A percentile compares a stretch with the other conserved stretches of the same genome.
Evolutionary conservation across 2,113 vertebrate species (phyloP).

Genomic region (Cheilinus undulatus): DNA sequence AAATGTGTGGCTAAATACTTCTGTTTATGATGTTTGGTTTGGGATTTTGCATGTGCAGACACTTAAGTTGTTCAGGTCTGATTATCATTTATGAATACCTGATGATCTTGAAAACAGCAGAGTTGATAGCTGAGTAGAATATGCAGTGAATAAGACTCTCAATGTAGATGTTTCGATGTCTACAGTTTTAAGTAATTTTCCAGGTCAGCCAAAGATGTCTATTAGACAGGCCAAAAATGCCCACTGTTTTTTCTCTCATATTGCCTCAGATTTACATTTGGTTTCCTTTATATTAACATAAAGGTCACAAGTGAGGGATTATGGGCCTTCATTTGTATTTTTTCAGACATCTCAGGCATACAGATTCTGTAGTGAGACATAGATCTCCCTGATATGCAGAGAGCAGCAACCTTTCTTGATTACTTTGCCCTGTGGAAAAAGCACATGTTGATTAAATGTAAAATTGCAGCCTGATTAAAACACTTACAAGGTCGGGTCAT

Average conservation of each 20-base stretch:
- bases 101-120: too few species aligned
- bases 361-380: constrained; percentile 2
- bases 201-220: too few species aligned
- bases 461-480: constrained; percentile 32
- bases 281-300: neutral
- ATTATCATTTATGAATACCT: too few species aligned
- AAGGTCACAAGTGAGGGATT: constrained; percentile 8
- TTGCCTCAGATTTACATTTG: neutral
- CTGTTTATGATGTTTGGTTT: too few species aligned
- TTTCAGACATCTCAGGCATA: neutral
- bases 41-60: too few species aligned
- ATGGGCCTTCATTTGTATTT: neutral
- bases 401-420: constrained; percentile 45
- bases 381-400: constrained; percentile 42
- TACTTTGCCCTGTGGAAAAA: constrained; percentile 35
- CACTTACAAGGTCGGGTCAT: constrained; percentile 39
- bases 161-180: too few species aligned
- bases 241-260: constrained; percentile 14
- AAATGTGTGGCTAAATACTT: too few species aligned
- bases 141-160: too few species aligned
- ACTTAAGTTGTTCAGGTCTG: too few species aligned
- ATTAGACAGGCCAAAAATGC: too few species aligned
- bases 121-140: too few species aligned
- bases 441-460: constrained; percentile 35
- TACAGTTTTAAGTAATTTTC: too few species aligned